phyloP scores from a whole-genome alignment of 2,797 vertebrate genomes.

The Ctenochaetus hawaiiensis region DNA sequence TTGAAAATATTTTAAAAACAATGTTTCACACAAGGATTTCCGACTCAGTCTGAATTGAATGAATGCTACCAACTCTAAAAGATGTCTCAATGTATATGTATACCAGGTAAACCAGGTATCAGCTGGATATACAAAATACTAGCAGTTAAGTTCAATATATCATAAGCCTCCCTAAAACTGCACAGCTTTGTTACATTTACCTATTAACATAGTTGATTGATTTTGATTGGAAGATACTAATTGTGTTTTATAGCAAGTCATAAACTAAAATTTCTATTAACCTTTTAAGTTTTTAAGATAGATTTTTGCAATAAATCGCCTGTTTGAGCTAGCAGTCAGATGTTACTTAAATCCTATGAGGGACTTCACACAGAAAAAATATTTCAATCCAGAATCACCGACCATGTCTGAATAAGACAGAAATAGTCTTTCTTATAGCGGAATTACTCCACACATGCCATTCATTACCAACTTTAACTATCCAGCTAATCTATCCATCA shows the following conservation, averaged over 20 bases:
- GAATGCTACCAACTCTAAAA: not conserved
- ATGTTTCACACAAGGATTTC: too few relatives aligned
- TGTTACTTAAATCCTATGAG: not conserved
- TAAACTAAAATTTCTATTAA: not conserved
- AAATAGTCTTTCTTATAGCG: slow-evolving; percentile 12
- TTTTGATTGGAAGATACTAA: not conserved
- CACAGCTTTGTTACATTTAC: not conserved
- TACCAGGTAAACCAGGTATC: too few relatives aligned
- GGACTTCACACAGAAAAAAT: not conserved
- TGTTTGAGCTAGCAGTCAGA: not conserved
- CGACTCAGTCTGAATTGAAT: not conserved
- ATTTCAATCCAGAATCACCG: slow-evolving; percentile 14
- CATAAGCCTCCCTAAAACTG: fast-evolving
- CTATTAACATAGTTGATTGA: not conserved
- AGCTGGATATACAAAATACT: too few relatives aligned
- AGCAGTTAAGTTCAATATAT: not conserved
- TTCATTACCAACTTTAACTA: slow-evolving; percentile 54
- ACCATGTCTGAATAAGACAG: slow-evolving; percentile 14
- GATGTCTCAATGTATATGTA: not conserved
- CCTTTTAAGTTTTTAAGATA: not conserved
- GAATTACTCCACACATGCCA: slow-evolving; percentile 53
- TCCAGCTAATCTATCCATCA: slow-evolving; percentile 48
- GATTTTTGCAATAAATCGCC: not conserved
- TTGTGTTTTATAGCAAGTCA: not conserved
- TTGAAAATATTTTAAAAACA: too few relatives aligned